These are phyloP conservation scores for Tipula lateralis DNA, from an alignment of 2,888 invertebrate species.

Conservation along the genomic window DNA sequence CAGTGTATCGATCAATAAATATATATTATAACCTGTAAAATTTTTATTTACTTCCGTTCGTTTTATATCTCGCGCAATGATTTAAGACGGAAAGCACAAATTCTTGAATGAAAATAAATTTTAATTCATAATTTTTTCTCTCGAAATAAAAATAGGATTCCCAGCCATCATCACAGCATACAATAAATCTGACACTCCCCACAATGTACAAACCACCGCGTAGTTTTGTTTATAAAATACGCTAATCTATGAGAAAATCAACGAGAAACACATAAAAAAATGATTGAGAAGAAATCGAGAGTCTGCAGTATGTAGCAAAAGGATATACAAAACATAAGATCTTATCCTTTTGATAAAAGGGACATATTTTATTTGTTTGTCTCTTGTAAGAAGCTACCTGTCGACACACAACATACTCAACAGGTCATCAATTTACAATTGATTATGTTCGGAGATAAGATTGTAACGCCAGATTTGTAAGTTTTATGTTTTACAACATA, in stretches of 20 bases:
- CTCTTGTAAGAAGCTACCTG: neutral
- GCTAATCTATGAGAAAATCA: constrained; percentile 11
- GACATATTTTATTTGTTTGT: neutral
- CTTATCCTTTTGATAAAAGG: neutral
- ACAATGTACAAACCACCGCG: neutral
- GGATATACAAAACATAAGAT: neutral
- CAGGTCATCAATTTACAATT: constrained; percentile 1
- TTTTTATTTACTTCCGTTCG: neutral
- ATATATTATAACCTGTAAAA: neutral
- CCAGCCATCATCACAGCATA: neutral
- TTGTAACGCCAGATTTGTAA: constrained; percentile 2
- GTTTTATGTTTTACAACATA: constrained; percentile 19
- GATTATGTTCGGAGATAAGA: neutral
- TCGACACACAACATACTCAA: constrained; percentile 15
- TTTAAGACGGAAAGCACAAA: neutral
- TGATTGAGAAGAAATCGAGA: constrained; percentile 1
- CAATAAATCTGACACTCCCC: constrained; percentile 19
- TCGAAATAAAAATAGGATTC: neutral
- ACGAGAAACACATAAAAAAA: neutral
- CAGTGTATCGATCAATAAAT: neutral
- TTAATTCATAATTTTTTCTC: neutral
- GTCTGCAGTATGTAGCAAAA: neutral
- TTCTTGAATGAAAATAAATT: constrained; percentile 19
- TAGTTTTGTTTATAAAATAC: neutral
- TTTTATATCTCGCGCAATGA: neutral